Percentiles rank a stretch among this genome's conserved stretches.
phyloP scores from a whole-genome alignment of 2,797 vertebrate species.

The Tragopan temminckii region DNA sequence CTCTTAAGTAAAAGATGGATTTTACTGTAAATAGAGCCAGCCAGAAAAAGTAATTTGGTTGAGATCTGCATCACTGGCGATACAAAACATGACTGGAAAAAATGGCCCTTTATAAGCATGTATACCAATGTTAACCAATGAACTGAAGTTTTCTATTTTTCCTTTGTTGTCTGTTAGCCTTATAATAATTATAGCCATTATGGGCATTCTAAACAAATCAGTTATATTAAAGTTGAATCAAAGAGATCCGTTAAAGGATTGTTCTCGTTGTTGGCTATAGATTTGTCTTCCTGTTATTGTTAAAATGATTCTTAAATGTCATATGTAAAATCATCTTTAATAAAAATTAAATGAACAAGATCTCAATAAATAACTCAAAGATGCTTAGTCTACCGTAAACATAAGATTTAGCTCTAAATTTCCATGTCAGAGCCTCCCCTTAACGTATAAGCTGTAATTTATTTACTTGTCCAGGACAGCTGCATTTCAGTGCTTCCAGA shows the following conservation, averaged over 20 bases:
- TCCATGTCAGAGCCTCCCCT: background rate
- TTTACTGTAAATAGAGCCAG: background rate
- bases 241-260: background rate
- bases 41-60: background rate
- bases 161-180: background rate
- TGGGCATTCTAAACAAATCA: background rate
- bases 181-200: background rate
- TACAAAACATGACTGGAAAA: background rate
- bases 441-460: background rate
- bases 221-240: background rate
- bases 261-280: background rate
- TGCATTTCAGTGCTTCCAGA: background rate
- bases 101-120: background rate
- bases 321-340: background rate
- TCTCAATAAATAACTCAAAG: background rate
- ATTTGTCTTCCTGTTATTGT: background rate
- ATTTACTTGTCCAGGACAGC: background rate
- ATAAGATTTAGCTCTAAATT: background rate
- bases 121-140: accelerated
- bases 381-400: background rate
- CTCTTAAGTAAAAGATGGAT: background rate
- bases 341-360: background rate
- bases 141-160: background rate
- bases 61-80: background rate
- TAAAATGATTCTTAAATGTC: slow-evolving; percentile 11